Conservation (phyloP, 2,113 vertebrate genomes). For the Pongo pygmaeus region DNA sequence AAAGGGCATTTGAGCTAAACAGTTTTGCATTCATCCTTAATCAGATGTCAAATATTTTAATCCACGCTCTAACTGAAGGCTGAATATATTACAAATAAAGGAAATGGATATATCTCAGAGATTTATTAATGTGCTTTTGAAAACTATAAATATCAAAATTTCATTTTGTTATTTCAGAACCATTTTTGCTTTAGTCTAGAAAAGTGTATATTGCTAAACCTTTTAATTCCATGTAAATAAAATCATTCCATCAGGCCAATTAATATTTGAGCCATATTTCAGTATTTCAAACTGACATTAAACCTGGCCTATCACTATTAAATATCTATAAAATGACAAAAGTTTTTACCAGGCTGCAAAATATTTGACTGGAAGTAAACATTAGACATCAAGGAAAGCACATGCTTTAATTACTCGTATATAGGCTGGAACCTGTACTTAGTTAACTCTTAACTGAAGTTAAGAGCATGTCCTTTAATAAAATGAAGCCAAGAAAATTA, state of each 20-base stretch:
- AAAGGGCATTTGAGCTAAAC: background rate
- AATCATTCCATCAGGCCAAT: background rate
- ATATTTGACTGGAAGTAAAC: background rate
- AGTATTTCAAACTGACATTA: background rate
- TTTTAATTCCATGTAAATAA: background rate
- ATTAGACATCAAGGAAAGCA: background rate
- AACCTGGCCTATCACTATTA: background rate
- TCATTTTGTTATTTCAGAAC: slow-evolving; percentile 38
- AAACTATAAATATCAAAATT: slow-evolving; percentile 28
- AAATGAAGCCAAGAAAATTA: background rate
- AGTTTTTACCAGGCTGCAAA: background rate
- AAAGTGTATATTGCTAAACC: background rate
- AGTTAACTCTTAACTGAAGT: background rate
- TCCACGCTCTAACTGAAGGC: background rate
- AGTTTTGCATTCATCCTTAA: slow-evolving; percentile 4
- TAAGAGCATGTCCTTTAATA: background rate
- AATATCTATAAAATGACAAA: background rate
- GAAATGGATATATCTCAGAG: background rate
- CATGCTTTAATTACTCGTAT: background rate
- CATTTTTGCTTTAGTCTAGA: background rate
- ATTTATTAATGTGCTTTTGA: slow-evolving; percentile 33
- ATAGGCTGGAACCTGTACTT: background rate
- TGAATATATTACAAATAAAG: slow-evolving; percentile 23
- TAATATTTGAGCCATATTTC: background rate
- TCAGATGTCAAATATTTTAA: slow-evolving; percentile 11